phyloP scores from a whole-genome alignment of 1,140 invertebrate species.

The Ostrea denselamellosa region DNA sequence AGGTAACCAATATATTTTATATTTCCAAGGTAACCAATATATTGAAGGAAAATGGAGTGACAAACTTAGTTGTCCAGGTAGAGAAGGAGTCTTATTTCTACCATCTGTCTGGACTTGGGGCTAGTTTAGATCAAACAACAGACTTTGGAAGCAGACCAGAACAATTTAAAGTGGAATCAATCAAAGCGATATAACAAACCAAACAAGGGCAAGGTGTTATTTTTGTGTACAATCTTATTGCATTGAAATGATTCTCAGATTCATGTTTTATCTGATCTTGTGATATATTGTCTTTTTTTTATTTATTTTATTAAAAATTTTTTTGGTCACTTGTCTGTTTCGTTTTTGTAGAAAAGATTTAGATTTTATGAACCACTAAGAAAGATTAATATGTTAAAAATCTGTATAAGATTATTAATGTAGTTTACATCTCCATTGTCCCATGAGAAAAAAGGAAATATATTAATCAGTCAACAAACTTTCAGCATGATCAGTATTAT shows the following conservation, averaged over 20 bases:
- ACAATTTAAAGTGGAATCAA: background rate
- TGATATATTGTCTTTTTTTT: background rate
- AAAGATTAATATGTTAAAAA: too few species aligned
- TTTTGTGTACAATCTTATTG: background rate
- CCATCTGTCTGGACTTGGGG: constrained; percentile 77
- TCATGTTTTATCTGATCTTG: background rate
- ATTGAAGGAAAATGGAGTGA: constrained; percentile 76
- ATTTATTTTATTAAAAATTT: background rate
- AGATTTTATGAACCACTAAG: background rate
- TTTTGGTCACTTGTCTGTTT: background rate
- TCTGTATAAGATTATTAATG: too few species aligned
- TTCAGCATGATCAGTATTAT: too few species aligned
- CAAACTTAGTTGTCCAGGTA: constrained; percentile 77
- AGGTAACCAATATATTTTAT: background rate
- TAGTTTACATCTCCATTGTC: too few species aligned
- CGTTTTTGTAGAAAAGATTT: background rate
- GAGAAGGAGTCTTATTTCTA: constrained; percentile 79
- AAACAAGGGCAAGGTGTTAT: background rate
- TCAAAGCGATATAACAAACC: constrained; percentile 17
- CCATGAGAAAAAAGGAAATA: too few species aligned
- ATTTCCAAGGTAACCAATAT: constrained; percentile 74
- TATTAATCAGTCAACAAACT: too few species aligned
- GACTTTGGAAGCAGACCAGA: constrained; percentile 43
- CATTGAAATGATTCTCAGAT: background rate
- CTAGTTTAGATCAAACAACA: constrained; percentile 65